Evolutionary conservation across 2,797 vertebrate species (phyloP).

Genomic region (Neosilurus mollespiculum): DNA sequence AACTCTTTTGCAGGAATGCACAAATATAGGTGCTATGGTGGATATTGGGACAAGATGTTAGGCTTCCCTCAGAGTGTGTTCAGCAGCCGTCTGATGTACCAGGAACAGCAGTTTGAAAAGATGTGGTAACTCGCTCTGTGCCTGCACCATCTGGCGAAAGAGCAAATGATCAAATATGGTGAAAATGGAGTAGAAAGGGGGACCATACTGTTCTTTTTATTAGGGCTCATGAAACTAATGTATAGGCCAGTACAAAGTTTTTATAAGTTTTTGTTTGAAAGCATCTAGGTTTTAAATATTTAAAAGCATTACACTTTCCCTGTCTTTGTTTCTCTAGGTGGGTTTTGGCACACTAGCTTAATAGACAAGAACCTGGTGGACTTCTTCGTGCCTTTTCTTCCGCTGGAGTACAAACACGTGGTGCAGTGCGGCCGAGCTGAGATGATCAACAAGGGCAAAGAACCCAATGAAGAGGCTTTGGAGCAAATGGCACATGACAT

Average conservation of each 20-base stretch:
- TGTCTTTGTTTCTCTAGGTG: conserved; percentile 69
- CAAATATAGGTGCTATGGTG: no score
- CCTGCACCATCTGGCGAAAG: background rate
- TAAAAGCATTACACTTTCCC: no score
- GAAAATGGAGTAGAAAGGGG: background rate
- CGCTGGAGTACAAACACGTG: conserved; percentile 85
- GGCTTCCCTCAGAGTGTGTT: background rate
- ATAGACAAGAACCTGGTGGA: conserved; percentile 91
- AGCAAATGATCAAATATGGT: background rate
- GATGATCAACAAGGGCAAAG: conserved; percentile 66
- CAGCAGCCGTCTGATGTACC: background rate
- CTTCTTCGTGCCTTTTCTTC: conserved; percentile 91
- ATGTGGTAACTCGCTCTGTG: background rate
- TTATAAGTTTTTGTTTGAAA: background rate
- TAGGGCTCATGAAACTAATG: background rate
- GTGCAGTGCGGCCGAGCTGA: conserved; percentile 82
- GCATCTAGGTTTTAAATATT: background rate
- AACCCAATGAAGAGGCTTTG: conserved; percentile 61
- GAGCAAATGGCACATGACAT: conserved; percentile 79
- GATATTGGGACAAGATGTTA: no score
- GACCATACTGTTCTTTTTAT: background rate
- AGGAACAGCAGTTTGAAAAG: background rate
- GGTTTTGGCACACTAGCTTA: conserved; percentile 86
- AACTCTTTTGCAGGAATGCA: no score
- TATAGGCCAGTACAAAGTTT: background rate